Percentiles rank a stretch among this genome's conserved stretches.
Evolutionary conservation across 1,140 invertebrate genomes (phyloP).

Genomic region (Drosophila serrata): DNA sequence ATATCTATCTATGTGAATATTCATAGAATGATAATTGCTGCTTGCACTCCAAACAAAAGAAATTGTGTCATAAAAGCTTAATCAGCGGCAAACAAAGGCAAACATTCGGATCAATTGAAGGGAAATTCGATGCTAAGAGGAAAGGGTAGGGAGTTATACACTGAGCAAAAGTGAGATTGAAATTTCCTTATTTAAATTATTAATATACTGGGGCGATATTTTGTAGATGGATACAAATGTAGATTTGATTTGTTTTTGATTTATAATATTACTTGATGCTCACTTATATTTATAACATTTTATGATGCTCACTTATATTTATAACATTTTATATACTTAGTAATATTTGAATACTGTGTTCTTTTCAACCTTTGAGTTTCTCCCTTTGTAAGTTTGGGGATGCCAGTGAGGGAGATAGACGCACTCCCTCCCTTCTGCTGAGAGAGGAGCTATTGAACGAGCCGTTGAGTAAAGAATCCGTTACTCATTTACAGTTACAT

Average conservation of each 20-base stretch:
- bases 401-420: background rate
- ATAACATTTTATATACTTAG: background rate
- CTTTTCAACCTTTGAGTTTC: too few relatives aligned
- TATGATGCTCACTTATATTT: too few relatives aligned
- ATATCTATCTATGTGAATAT: slow-evolving; percentile 49
- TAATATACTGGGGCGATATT: too few relatives aligned
- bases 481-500: slow-evolving; percentile 19
- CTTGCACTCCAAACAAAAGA: slow-evolving; percentile 39
- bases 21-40: slow-evolving; percentile 28
- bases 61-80: slow-evolving; percentile 35
- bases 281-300: too few relatives aligned
- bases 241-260: too few relatives aligned
- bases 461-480: slow-evolving; percentile 10
- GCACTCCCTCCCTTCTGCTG: background rate
- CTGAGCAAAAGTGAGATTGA: too few relatives aligned
- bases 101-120: slow-evolving; percentile 70
- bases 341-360: background rate
- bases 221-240: too few relatives aligned
- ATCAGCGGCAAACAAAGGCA: slow-evolving; percentile 52
- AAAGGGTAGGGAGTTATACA: background rate
- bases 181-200: too few relatives aligned
- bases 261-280: too few relatives aligned
- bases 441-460: background rate
- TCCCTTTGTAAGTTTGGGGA: background rate
- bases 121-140: slow-evolving; percentile 20